phyloP scores from a whole-genome alignment of 2,113 vertebrate genomes.

The Meriones unguiculatus region DNA sequence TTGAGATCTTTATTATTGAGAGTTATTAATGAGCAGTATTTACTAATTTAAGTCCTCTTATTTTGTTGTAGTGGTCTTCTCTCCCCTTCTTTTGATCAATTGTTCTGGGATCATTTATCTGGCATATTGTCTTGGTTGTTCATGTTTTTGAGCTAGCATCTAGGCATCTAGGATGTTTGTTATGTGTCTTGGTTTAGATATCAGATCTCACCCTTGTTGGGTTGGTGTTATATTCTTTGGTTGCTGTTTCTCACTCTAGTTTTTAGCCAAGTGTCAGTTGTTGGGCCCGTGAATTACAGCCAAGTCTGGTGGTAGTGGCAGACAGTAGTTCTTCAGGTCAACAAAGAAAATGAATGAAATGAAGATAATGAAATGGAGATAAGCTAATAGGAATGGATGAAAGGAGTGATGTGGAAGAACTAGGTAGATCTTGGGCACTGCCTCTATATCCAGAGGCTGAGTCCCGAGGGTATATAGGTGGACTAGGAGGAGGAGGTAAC shows the following conservation, averaged over 20 bases:
- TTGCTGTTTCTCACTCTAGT: neutral
- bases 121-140: neutral
- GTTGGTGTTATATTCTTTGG: neutral
- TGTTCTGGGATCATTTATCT: neutral
- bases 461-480: neutral
- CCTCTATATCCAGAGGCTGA: neutral
- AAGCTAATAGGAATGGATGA: neutral
- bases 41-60: neutral
- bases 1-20: neutral
- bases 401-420: neutral
- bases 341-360: too few species aligned
- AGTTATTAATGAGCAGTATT: neutral
- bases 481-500: neutral
- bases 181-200: neutral
- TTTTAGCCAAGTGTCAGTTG: neutral
- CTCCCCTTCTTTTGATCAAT: neutral
- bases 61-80: neutral
- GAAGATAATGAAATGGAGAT: too few species aligned
- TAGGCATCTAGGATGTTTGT: neutral
- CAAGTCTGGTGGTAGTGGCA: neutral
- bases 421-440: neutral
- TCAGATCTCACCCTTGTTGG: neutral
- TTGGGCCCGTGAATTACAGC: neutral
- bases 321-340: neutral
- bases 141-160: neutral